Evolutionary conservation across 2,888 invertebrate species (phyloP).

Genomic region (Barypeithes pellucidus): DNA sequence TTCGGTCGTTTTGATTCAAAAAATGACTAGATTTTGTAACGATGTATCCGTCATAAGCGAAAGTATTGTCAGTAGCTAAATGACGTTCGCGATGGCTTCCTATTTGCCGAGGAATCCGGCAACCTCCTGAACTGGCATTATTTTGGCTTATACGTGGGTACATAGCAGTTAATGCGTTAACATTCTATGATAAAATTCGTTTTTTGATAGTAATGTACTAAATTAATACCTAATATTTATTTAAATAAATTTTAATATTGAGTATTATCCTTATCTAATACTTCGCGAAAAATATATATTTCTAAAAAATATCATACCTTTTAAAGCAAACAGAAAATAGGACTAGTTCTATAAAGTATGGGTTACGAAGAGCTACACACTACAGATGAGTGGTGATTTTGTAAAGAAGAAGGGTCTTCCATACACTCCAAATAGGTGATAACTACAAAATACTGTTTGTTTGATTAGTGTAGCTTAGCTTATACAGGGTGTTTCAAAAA

Average conservation of each 20-base stretch:
- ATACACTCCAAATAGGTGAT: too few relatives aligned
- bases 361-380: background rate
- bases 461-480: too few relatives aligned
- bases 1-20: conserved; percentile 32
- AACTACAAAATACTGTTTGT: too few relatives aligned
- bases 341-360: conserved; percentile 23
- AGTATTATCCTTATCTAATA: conserved; percentile 27
- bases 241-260: conserved; percentile 25
- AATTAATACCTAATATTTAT: background rate
- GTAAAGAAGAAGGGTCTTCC: too few relatives aligned
- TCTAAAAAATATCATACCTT: conserved; percentile 12
- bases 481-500: too few relatives aligned
- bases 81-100: too few relatives aligned
- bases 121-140: too few relatives aligned
- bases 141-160: too few relatives aligned
- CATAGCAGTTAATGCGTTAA: too few relatives aligned
- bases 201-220: background rate
- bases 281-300: background rate
- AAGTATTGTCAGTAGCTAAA: background rate
- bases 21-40: conserved; percentile 46
- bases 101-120: too few relatives aligned
- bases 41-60: background rate
- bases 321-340: conserved; percentile 16
- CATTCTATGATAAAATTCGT: too few relatives aligned
- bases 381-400: background rate